These are phyloP conservation scores for Hippocampus abdominalis DNA, from an alignment of 2,113 vertebrate genomes.

Conservation along the genomic window DNA sequence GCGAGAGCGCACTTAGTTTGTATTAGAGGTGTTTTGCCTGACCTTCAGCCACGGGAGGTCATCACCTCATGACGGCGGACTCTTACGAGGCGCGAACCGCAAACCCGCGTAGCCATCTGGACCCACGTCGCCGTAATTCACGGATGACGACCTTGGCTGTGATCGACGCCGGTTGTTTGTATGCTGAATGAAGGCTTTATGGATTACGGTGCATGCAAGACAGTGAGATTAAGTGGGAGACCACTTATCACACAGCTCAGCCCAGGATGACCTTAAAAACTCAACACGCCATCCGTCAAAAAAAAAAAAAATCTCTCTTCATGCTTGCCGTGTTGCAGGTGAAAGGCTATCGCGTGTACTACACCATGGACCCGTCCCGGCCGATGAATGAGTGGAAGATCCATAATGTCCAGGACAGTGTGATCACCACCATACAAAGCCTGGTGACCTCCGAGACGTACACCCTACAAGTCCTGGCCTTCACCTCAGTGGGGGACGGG, in stretches of 20 bases:
- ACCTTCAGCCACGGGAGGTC: constrained; percentile 11
- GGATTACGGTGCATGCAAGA: constrained; percentile 39
- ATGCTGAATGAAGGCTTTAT: constrained; percentile 45
- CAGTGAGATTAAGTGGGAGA: constrained; percentile 34
- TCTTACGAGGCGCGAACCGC: constrained; percentile 21
- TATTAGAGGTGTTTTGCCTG: constrained; percentile 16
- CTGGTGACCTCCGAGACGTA: constrained; percentile 89
- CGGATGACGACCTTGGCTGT: constrained; percentile 22
- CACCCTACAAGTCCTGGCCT: constrained; percentile 90
- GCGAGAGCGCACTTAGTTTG: constrained; percentile 18
- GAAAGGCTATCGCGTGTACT: constrained; percentile 91
- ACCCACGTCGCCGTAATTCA: constrained; percentile 22
- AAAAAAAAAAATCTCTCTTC: not conserved
- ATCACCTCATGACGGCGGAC: constrained; percentile 20
- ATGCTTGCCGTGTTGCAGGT: constrained; percentile 65
- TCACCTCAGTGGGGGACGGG: constrained; percentile 95
- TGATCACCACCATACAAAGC: constrained; percentile 90
- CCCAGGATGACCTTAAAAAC: constrained; percentile 30
- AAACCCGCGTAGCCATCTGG: constrained; percentile 40
- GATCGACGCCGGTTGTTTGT: constrained; percentile 19
- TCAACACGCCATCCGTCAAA: not conserved
- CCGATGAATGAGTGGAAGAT: constrained; percentile 93
- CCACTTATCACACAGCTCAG: constrained; percentile 22
- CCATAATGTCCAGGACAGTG: constrained; percentile 92
- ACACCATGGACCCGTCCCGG: constrained; percentile 91